Percentiles rank a stretch among this genome's conserved stretches.
Conservation (phyloP, 2,888 invertebrate genomes). For the Eretmocerus hayati region DNA sequence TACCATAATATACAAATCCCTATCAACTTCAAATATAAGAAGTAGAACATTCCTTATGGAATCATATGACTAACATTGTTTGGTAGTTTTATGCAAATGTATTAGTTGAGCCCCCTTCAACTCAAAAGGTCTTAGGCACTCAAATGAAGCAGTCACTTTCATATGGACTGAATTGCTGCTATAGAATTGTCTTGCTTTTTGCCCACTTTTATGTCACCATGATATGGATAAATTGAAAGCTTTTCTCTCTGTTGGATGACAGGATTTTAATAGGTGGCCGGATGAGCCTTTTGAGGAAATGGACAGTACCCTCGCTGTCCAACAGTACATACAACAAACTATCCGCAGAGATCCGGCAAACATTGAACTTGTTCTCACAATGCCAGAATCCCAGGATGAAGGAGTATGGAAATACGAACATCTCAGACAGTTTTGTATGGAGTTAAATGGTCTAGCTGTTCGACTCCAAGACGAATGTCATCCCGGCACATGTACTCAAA, state of each 20-base stretch:
- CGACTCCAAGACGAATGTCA: slow-evolving; percentile 93
- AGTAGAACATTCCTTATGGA: too few relatives aligned
- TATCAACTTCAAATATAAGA: too few relatives aligned
- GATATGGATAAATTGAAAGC: background rate
- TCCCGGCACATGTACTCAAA: slow-evolving; percentile 95
- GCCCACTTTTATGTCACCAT: background rate
- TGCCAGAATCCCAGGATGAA: slow-evolving; percentile 96
- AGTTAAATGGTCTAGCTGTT: slow-evolving; percentile 96
- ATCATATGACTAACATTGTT: too few relatives aligned
- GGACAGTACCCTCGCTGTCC: slow-evolving; percentile 97
- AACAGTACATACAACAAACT: slow-evolving; percentile 97
- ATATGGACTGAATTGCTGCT: too few relatives aligned
- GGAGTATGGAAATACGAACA: slow-evolving; percentile 99
- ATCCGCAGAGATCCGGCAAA: slow-evolving; percentile 89
- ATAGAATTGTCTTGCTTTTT: background rate
- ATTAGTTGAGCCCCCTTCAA: too few relatives aligned
- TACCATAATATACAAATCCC: too few relatives aligned
- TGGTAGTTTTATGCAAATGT: too few relatives aligned
- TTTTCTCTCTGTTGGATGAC: slow-evolving; percentile 23
- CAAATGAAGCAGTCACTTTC: too few relatives aligned
- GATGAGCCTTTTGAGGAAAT: slow-evolving; percentile 98
- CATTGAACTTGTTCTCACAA: slow-evolving; percentile 88
- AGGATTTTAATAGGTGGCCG: slow-evolving; percentile 97
- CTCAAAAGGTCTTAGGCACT: too few relatives aligned
- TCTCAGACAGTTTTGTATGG: slow-evolving; percentile 98